Conservation (phyloP, 2,888 invertebrate species). For the Scelioninae gen. 2 region DNA sequence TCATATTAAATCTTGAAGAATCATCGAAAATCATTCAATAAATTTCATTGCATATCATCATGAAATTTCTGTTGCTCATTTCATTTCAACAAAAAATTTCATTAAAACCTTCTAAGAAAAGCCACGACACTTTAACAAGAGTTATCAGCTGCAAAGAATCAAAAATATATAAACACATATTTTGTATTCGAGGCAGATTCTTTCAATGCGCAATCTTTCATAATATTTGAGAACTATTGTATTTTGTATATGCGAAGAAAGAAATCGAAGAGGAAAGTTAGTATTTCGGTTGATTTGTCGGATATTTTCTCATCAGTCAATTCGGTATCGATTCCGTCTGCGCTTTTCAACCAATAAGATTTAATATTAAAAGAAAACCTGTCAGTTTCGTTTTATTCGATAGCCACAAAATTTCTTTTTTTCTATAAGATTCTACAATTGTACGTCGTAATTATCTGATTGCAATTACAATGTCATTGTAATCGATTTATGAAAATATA, state of each 20-base stretch:
- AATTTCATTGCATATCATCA: no score
- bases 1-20: no score
- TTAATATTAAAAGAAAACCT: constrained; percentile 57
- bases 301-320: constrained; percentile 58
- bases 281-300: constrained; percentile 57
- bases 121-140: no score
- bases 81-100: no score
- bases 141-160: no score
- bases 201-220: constrained; percentile 49
- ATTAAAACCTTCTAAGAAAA: no score
- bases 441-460: constrained; percentile 39
- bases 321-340: constrained; percentile 56
- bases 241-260: constrained; percentile 45
- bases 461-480: no score
- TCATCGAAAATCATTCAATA: no score
- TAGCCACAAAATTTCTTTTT: constrained; percentile 41
- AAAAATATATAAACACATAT: constrained; percentile 31
- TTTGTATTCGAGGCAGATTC: constrained; percentile 15
- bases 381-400: constrained; percentile 41
- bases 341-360: constrained; percentile 50
- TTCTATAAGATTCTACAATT: constrained; percentile 33
- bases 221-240: constrained; percentile 54
- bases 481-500: no score
- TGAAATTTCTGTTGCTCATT: no score
- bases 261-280: constrained; percentile 50